Conservation (phyloP, 1,140 invertebrate species). For the Chironomus striatipennis region DNA sequence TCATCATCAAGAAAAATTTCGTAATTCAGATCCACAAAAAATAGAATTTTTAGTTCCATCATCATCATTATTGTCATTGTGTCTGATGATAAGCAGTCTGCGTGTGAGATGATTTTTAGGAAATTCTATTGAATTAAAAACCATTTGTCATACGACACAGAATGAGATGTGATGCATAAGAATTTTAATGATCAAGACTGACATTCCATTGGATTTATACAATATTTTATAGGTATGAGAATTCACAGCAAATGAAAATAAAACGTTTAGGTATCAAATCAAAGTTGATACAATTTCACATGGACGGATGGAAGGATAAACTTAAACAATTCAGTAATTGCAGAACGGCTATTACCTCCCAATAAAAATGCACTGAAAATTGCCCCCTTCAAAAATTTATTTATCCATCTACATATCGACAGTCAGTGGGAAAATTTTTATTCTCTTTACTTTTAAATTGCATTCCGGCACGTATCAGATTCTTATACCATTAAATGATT, state of each 20-base stretch:
- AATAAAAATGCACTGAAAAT: not conserved
- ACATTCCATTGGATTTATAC: too few species aligned
- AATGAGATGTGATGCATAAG: not conserved
- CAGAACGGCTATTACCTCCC: not conserved
- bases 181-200: conserved; percentile 12
- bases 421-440: not conserved
- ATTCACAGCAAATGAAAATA: not conserved
- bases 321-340: not conserved
- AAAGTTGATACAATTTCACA: not conserved
- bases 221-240: not conserved
- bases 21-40: not conserved
- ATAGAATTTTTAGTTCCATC: not conserved
- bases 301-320: not conserved
- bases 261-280: not conserved
- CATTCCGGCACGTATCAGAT: conserved; percentile 11
- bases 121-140: not conserved
- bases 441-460: not conserved
- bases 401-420: too few species aligned
- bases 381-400: too few species aligned
- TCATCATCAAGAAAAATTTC: not conserved
- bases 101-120: too few species aligned
- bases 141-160: conserved; percentile 3
- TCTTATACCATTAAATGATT: conserved; percentile 14
- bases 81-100: too few species aligned
- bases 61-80: not conserved